Conservation (phyloP, 2,888 invertebrate species). For the Plagiodera versicolora region DNA sequence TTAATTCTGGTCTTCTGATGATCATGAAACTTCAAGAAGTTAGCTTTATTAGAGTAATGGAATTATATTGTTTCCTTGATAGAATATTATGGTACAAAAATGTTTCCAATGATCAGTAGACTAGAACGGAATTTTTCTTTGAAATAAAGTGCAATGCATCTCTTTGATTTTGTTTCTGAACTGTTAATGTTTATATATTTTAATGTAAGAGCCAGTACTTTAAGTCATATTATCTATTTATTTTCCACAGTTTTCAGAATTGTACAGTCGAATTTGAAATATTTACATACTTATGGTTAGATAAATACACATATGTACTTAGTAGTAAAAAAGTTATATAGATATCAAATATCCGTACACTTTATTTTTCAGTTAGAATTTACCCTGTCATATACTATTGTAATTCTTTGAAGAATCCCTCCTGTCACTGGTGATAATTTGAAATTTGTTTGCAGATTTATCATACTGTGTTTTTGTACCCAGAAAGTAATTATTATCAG, state of each 20-base stretch:
- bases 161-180: conserved; percentile 49
- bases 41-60: conserved; percentile 39
- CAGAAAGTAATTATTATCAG: no score
- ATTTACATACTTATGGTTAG: conserved; percentile 32
- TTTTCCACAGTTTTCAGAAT: conserved; percentile 49
- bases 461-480: no score
- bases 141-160: conserved; percentile 48
- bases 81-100: conserved; percentile 37
- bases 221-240: conserved; percentile 52
- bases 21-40: conserved; percentile 27
- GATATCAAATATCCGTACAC: conserved; percentile 35
- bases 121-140: conserved; percentile 31
- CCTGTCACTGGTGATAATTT: background rate
- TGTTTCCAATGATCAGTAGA: conserved; percentile 31
- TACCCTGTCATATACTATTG: no score
- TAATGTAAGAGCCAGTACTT: conserved; percentile 57
- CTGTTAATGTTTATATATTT: conserved; percentile 57
- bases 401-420: background rate
- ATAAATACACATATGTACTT: conserved; percentile 41
- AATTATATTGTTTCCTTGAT: conserved; percentile 33
- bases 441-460: no score
- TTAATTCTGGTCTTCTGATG: conserved; percentile 29
- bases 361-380: conserved; percentile 28
- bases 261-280: conserved; percentile 46
- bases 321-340: conserved; percentile 38